Conservation (phyloP, 2,888 invertebrate genomes). For the Pheosia tremula region DNA sequence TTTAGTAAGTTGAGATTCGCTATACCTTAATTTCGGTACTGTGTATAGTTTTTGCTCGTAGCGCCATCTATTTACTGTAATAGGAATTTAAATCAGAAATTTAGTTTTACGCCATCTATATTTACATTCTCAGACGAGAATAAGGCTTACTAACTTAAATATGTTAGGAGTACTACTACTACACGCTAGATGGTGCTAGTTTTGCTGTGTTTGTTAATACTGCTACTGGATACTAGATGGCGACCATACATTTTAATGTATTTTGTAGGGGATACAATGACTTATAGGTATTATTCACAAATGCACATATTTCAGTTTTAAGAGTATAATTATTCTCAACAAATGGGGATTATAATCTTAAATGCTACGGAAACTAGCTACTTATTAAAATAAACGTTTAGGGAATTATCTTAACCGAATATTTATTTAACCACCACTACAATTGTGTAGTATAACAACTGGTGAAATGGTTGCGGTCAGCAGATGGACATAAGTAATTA, state of each 20-base stretch:
- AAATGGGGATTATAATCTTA: not conserved
- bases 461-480: constrained; percentile 18
- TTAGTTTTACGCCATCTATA: constrained; percentile 16
- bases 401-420: constrained; percentile 15
- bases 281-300: not conserved
- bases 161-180: constrained; percentile 11
- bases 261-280: not conserved
- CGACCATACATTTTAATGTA: constrained; percentile 1
- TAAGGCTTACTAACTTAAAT: not conserved
- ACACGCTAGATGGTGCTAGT: constrained; percentile 18
- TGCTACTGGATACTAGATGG: constrained; percentile 19
- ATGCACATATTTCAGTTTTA: no score
- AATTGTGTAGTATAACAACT: constrained; percentile 2
- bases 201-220: not conserved
- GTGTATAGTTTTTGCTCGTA: not conserved
- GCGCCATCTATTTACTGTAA: not conserved
- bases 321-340: not conserved
- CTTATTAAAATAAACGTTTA: not conserved
- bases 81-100: not conserved
- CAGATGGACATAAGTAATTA: constrained; percentile 24
- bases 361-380: no score
- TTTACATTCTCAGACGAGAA: not conserved
- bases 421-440: constrained; percentile 20
- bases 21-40: no score
- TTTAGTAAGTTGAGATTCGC: no score